These are phyloP conservation scores for Pseudorhiza aurosa DNA, from an alignment of 30 jellyfish, hydroid and myxozoan species.

Conservation along the genomic window DNA sequence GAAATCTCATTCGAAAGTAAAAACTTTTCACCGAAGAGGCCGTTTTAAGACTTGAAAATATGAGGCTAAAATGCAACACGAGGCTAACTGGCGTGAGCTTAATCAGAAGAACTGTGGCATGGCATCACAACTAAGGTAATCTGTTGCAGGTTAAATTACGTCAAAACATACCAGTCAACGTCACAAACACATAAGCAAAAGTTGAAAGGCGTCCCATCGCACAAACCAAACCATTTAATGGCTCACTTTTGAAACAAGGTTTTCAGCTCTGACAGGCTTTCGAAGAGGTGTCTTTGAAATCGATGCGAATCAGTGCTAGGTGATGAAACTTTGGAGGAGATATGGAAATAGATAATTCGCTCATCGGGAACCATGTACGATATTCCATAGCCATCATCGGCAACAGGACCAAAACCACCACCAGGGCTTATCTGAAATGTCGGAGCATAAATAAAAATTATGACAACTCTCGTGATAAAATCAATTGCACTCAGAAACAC, in stretches of 20 bases:
- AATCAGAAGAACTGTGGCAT: too few species aligned
- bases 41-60: too few species aligned
- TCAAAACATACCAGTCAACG: neutral
- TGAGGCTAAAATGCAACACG: too few species aligned
- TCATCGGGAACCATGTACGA: conserved; percentile 97
- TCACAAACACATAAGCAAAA: too few species aligned
- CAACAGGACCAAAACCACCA: conserved; percentile 98
- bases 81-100: too few species aligned
- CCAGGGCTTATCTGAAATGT: conserved; percentile 91
- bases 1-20: too few species aligned
- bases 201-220: too few species aligned
- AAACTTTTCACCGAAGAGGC: too few species aligned
- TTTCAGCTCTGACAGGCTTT: conserved; percentile 85
- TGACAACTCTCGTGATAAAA: too few species aligned
- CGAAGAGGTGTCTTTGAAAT: conserved; percentile 53
- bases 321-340: conserved; percentile 84
- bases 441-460: neutral
- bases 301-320: conserved; percentile 79
- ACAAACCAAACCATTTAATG: neutral
- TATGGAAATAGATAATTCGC: conserved; percentile 81
- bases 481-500: too few species aligned
- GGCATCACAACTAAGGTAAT: too few species aligned
- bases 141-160: neutral
- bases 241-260: conserved; percentile 4
- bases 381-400: conserved; percentile 97